phyloP scores from a whole-genome alignment of 30 jellyfish, hydroid and myxozoan genomes.

The Mastigias papua region DNA sequence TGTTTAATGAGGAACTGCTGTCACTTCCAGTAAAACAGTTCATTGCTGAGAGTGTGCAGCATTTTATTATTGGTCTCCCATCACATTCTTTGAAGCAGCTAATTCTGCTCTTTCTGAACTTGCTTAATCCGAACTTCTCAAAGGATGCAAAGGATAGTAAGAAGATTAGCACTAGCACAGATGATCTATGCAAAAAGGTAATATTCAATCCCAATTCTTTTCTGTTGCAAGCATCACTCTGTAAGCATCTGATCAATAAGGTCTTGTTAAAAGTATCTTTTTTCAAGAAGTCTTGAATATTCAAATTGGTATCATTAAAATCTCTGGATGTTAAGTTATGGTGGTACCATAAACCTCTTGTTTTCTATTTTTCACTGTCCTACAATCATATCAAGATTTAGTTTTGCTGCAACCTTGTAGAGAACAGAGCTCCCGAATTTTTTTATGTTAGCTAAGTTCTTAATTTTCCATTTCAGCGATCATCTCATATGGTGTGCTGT shows the following conservation, averaged over 20 bases:
- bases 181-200: constrained; percentile 92
- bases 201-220: neutral
- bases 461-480: neutral
- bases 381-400: no score
- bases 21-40: constrained; percentile 90
- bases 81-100: constrained; percentile 81
- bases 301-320: no score
- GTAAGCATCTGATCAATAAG: neutral
- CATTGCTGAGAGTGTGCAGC: constrained; percentile 93
- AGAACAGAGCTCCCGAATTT: no score
- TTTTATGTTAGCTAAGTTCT: no score
- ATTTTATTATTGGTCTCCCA: constrained; percentile 84
- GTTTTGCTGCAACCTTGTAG: no score
- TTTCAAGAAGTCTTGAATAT: no score
- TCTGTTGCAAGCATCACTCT: neutral
- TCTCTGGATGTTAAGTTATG: no score
- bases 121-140: constrained; percentile 74
- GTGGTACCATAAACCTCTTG: no score
- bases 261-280: neutral
- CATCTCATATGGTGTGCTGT: neutral
- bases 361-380: no score
- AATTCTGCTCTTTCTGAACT: constrained; percentile 41
- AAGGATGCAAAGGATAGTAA: constrained; percentile 74
- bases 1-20: constrained; percentile 92
- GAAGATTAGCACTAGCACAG: constrained; percentile 60